Evolutionary conservation across 2,888 invertebrate species (phyloP), one percentile per base, ranked within the genome.

Genomic region (Conomelus anceps): DNA sequence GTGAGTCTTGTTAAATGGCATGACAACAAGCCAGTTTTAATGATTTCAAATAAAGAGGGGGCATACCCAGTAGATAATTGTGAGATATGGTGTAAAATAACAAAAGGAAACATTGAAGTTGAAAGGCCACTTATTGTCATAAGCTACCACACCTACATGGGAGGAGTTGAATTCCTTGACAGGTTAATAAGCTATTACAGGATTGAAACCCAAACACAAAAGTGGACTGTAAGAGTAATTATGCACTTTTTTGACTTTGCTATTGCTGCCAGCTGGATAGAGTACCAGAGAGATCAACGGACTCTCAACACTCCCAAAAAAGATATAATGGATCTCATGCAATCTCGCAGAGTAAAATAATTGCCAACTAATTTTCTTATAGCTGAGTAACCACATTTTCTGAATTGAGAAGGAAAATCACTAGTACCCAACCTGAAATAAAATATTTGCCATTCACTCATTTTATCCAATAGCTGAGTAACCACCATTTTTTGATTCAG

Each of bases 81-180:
- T 34, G 9, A 22, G 13, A n/a, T 11, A 13, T 88, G 23, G 41
- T 34, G 22, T 13, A 88, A 88, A 85, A n/a, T 4, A 84, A 22
- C 22, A 3, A 23, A 17, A 20, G 23, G 63, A 20, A 86, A 85
- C 20, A 63, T 89, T 34, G 23, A 88, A 22, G 86, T 89, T 23
- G 17, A 85, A 23, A 7, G 89, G n/a, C 88, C 88, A 17, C 9
- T n/a, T 13, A 11, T 29, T n/a, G 86, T 89, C 23, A 88, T 88
- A 85, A 20, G 11, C 9, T 89, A 89, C 41, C 88, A 89, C 34
- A 22, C 0, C 88, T 17, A 88, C 3, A 89, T 89, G 89, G 88
- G 88, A 9, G 89, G 88, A 0, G 88, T 88, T 1, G 89, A 89
- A 20, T 63, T 89, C 11, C 23, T 89, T n/a, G 86, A 89, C 63